Conservation (phyloP, 2,113 vertebrate genomes). For the Leuciscus idus region DNA sequence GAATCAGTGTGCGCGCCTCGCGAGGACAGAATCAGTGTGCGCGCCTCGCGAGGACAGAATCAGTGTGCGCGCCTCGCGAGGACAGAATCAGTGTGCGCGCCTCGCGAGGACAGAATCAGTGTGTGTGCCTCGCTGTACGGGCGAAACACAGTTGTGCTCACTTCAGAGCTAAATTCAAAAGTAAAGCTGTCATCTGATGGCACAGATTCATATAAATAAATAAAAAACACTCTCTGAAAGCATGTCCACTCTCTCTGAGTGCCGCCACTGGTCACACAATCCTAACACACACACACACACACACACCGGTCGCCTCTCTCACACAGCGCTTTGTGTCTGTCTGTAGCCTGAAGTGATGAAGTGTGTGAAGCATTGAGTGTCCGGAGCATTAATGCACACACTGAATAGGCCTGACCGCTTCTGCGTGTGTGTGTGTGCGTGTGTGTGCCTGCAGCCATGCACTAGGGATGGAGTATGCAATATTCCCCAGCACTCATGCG, state of each 20-base stretch:
- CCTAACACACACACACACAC: not conserved
- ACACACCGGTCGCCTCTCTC: not conserved
- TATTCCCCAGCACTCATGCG: constrained; percentile 71
- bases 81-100: no score
- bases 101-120: not conserved
- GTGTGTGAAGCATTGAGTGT: constrained; percentile 41
- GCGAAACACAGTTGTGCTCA: not conserved
- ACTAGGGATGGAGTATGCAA: constrained; percentile 51
- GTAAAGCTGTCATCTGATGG: not conserved
- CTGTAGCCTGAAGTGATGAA: not conserved
- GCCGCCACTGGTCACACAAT: not conserved
- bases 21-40: no score
- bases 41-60: no score
- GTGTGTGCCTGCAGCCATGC: constrained; percentile 35
- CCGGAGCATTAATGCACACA: constrained; percentile 26
- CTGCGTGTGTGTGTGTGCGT: constrained; percentile 21
- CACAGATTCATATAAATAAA: not conserved
- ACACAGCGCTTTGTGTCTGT: not conserved
- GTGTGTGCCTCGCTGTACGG: not conserved
- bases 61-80: not conserved
- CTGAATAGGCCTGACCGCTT: not conserved
- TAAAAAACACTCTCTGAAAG: not conserved
- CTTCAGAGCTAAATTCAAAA: not conserved
- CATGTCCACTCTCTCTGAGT: constrained; percentile 4
- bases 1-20: no score